Conservation (phyloP, 92 coral and sea anemone genomes). For the Pocillopora grandis region DNA sequence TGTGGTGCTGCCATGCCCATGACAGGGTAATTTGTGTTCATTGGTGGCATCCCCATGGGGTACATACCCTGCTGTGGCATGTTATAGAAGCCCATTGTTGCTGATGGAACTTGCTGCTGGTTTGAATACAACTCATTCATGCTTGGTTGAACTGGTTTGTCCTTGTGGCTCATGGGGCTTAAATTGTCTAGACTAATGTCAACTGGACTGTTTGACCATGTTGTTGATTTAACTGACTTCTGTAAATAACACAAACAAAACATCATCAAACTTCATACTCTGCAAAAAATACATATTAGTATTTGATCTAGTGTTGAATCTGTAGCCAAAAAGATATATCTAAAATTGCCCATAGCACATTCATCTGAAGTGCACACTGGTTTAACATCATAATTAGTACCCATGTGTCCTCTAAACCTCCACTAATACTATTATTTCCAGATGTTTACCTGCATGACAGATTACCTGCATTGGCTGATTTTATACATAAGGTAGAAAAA, state of each 20-base stretch:
- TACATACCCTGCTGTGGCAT: slow-evolving; percentile 60
- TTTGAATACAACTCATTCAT: slow-evolving; percentile 83
- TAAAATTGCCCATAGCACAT: background rate
- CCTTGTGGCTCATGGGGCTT: slow-evolving; percentile 75
- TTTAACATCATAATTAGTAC: background rate
- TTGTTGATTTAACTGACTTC: slow-evolving; percentile 66
- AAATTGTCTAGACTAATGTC: slow-evolving; percentile 93
- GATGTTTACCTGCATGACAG: too few relatives aligned
- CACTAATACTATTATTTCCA: too few relatives aligned
- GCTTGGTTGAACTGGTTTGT: slow-evolving; percentile 94
- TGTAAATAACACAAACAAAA: background rate
- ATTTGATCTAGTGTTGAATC: too few relatives aligned
- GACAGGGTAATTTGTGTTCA: slow-evolving; percentile 37
- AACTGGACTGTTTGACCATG: slow-evolving; percentile 98
- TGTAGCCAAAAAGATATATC: too few relatives aligned
- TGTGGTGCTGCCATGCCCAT: slow-evolving; percentile 58
- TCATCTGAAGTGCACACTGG: background rate
- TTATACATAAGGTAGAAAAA: background rate
- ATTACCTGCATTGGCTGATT: background rate
- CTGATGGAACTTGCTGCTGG: slow-evolving; percentile 61
- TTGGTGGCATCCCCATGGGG: slow-evolving; percentile 44
- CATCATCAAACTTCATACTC: background rate
- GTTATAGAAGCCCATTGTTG: slow-evolving; percentile 61
- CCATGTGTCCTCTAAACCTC: too few relatives aligned
- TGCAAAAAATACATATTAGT: background rate